Evolutionary conservation across 2,888 invertebrate species (phyloP).

Genomic region (Cremastinae sp.): DNA sequence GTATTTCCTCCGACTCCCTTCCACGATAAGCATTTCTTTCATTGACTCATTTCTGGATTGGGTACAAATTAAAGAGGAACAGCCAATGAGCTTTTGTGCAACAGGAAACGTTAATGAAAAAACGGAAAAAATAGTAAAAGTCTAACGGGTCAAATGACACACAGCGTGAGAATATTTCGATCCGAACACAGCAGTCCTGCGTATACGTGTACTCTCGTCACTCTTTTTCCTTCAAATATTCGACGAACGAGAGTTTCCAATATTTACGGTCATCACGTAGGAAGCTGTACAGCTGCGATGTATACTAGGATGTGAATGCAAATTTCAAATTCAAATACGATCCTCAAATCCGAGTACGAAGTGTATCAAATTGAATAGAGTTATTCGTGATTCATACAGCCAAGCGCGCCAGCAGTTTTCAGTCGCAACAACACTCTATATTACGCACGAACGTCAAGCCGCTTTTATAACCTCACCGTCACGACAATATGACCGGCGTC

Average conservation of each 20-base stretch:
- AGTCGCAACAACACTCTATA: constrained; percentile 40
- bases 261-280: constrained; percentile 54
- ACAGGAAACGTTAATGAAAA: constrained; percentile 56
- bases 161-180: constrained; percentile 29
- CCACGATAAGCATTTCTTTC: constrained; percentile 37
- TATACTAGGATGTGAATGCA: constrained; percentile 60
- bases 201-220: background rate
- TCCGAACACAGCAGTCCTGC: constrained; percentile 9
- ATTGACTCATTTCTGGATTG: constrained; percentile 43
- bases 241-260: constrained; percentile 18
- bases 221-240: constrained; percentile 9
- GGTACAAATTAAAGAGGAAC: constrained; percentile 40
- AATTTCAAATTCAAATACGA: constrained; percentile 63
- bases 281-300: constrained; percentile 48
- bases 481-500: background rate
- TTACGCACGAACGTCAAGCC: constrained; percentile 1
- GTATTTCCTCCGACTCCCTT: constrained; percentile 4
- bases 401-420: constrained; percentile 22
- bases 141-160: background rate
- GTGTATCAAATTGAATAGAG: constrained; percentile 59
- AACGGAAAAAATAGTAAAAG: constrained; percentile 52
- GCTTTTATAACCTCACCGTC: background rate
- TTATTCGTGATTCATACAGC: constrained; percentile 22
- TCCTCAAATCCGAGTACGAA: constrained; percentile 45
- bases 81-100: constrained; percentile 36